phyloP scores from a whole-genome alignment of 2,888 invertebrate species.

The Hypena proboscidalis region DNA sequence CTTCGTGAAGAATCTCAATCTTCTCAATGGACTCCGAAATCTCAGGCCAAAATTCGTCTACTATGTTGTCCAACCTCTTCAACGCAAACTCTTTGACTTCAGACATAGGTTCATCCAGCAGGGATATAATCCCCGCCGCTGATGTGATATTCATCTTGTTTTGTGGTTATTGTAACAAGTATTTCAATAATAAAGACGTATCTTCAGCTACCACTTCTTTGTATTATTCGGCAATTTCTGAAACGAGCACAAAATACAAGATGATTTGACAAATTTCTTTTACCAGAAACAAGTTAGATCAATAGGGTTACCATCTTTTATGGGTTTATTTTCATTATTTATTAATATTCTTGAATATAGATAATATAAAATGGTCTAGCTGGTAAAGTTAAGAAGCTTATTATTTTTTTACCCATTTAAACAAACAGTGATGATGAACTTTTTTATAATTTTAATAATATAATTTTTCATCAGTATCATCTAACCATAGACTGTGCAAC shows the following conservation, averaged over 20 bases:
- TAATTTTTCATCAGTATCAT: too few relatives aligned
- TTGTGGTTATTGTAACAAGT: slow-evolving; percentile 29
- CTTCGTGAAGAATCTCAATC: slow-evolving; percentile 98
- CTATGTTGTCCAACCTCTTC: slow-evolving; percentile 96
- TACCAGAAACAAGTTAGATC: slow-evolving; percentile 46
- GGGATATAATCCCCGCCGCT: slow-evolving; percentile 96
- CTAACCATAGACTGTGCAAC: too few relatives aligned
- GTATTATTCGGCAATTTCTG: slow-evolving; percentile 31
- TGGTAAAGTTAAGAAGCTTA: too few relatives aligned
- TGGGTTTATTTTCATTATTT: not conserved
- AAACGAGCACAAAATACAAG: slow-evolving; percentile 51
- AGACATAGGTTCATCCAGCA: slow-evolving; percentile 96
- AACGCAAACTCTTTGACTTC: slow-evolving; percentile 97
- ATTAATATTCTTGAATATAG: not conserved
- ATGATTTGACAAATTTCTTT: slow-evolving; percentile 80
- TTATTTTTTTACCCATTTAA: too few relatives aligned
- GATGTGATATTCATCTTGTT: slow-evolving; percentile 81
- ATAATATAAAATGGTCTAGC: too few relatives aligned
- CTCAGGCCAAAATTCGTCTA: slow-evolving; percentile 99
- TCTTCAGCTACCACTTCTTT: slow-evolving; percentile 18
- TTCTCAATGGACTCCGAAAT: slow-evolving; percentile 99
- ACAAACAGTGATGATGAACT: too few relatives aligned
- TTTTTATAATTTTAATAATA: too few relatives aligned
- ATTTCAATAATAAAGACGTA: slow-evolving; percentile 25
- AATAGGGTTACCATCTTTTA: slow-evolving; percentile 16